These are phyloP conservation scores for Drosophila biarmipes DNA, from an alignment of 1,140 invertebrate species.

Conservation along the genomic window DNA sequence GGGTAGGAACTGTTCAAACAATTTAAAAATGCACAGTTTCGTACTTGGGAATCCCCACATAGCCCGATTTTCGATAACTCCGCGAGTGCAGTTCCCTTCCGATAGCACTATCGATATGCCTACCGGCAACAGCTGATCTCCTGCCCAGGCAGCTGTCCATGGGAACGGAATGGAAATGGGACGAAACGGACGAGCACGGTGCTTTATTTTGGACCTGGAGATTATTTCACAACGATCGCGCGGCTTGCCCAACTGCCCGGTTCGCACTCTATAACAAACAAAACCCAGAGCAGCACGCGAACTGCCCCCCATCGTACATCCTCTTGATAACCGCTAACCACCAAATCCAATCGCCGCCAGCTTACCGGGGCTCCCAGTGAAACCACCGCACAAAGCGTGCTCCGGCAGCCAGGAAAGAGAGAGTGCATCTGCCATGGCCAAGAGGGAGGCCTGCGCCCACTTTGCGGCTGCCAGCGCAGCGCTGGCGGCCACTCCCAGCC, in stretches of 20 bases:
- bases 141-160: not conserved
- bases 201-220: conserved; percentile 30
- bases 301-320: too few relatives aligned
- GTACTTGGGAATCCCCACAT: not conserved
- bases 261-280: not conserved
- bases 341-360: conserved; percentile 5
- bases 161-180: conserved; percentile 24
- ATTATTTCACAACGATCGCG: conserved; percentile 36
- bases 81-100: not conserved
- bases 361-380: conserved; percentile 30
- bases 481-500: conserved; percentile 16
- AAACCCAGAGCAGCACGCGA: not conserved
- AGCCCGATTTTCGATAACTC: not conserved
- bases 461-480: conserved; percentile 13
- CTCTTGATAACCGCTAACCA: too few relatives aligned
- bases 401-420: not conserved
- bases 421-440: conserved; percentile 7
- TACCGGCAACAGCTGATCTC: conserved; percentile 28
- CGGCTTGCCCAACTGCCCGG: conserved; percentile 11
- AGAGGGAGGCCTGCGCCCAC: conserved; percentile 12
- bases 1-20: too few relatives aligned
- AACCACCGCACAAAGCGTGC: not conserved
- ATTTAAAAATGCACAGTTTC: not conserved
- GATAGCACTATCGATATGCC: conserved; percentile 1
- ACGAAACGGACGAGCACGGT: conserved; percentile 4